These are phyloP conservation scores for Miichthys miiuy DNA, from an alignment of 2,797 vertebrate genomes.

Conservation along the genomic window DNA sequence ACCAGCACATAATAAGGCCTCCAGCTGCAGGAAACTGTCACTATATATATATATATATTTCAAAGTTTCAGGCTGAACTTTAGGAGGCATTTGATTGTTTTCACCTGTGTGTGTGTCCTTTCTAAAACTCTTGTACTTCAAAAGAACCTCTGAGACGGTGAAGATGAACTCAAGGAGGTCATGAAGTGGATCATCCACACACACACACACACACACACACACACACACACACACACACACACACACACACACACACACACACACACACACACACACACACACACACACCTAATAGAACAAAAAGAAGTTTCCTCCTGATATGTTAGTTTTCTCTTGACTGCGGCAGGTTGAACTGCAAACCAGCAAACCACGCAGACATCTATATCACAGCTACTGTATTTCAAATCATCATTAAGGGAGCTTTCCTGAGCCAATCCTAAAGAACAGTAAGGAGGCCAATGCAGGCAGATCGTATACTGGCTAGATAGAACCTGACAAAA, in stretches of 20 bases:
- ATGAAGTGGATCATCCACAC: slow-evolving; percentile 21
- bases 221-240: not conserved
- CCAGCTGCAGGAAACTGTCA: slow-evolving; percentile 7
- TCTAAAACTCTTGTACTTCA: slow-evolving; percentile 58
- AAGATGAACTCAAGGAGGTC: slow-evolving; percentile 66
- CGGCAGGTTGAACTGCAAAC: not conserved
- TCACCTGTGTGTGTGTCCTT: slow-evolving; percentile 48
- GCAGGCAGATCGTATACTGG: rapidly evolving
- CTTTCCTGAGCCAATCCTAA: not conserved
- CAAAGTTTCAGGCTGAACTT: slow-evolving; percentile 49
- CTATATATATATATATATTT: not conserved
- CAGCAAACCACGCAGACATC: not conserved
- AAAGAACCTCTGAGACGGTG: slow-evolving; percentile 48
- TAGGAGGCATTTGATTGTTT: slow-evolving; percentile 47
- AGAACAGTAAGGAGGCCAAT: not conserved
- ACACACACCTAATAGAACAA: not conserved
- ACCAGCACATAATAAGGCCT: slow-evolving; percentile 34
- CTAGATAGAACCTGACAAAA: not conserved
- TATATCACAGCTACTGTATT: not conserved
- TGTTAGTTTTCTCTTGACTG: not conserved
- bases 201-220: slow-evolving; percentile 20
- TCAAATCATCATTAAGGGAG: not conserved
- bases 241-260: too few relatives aligned
- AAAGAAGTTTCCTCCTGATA: not conserved
- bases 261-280: too few relatives aligned